Evolutionary conservation across 2,797 vertebrate species (phyloP), one percentile per base, ranked within the genome.

Genomic region (Arrhamphus sclerolepis): DNA sequence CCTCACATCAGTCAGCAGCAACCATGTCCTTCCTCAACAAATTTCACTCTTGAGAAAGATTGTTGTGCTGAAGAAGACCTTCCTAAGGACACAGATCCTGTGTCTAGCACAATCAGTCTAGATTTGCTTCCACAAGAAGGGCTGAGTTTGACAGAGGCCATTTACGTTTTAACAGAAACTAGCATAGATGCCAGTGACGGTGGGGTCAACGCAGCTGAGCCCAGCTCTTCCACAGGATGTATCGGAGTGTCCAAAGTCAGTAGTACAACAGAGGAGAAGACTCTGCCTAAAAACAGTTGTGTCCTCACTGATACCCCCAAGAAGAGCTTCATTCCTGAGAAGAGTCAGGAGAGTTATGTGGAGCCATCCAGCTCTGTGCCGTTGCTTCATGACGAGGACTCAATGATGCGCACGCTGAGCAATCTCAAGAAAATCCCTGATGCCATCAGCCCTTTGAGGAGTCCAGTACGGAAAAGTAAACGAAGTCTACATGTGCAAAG

Each of bases 371-470:
- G 74, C 42, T 89, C 87, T 0, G 26, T 77, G 55, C 72, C 80
- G 0, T 22, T 85, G 4, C 42, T 75, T 47, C 93, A 94, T 10
- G 97, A 99, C 70, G 97, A 98, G 46, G 95, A 94, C 82, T 98
- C 96, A 19, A 95, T 98, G 92, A 92, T 97, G 85, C 91, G 92
- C 75, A 95, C 95, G 26, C 84, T 99, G 60, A 96, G 91, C 83
- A 92, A 90, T 34, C 82, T 98, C 77, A 95, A 91, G 70, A 90
- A 80, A 28, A 95, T 99, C 81, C 96, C 97, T 0, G 95, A 96
- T 55, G 89, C 88, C 41, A 96, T 98, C 72, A 99, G 98, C 79
- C 98, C 98, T 19, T 88, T 99, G 65, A 96, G 93, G 82, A 98
- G 98, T 79, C 97, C 97, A 0, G 70, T 95, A 24, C 93, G 93